phyloP scores from a whole-genome alignment of 2,797 vertebrate species.

The Heliangelus exortis region DNA sequence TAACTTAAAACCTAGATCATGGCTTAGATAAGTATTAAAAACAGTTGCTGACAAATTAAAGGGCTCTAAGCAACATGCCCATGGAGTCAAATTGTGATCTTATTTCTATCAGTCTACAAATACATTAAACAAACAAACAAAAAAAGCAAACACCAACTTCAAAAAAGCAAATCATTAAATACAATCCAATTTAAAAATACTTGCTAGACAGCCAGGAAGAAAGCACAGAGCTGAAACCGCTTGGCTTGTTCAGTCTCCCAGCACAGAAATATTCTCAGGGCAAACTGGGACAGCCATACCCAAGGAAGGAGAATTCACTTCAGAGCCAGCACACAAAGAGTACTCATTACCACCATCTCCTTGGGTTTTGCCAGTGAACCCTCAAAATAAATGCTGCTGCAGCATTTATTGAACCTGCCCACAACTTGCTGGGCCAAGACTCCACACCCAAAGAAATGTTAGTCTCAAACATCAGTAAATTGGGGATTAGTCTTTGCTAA shows the following conservation, averaged over 20 bases:
- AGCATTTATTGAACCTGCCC: background rate
- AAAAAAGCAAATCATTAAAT: background rate
- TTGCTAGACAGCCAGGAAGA: background rate
- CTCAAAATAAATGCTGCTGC: background rate
- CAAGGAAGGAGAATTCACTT: background rate
- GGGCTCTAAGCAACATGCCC: background rate
- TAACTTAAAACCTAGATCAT: background rate
- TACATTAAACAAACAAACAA: background rate
- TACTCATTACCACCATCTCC: background rate
- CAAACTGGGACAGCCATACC: background rate
- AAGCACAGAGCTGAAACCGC: background rate
- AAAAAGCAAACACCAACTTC: background rate
- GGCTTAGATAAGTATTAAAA: background rate
- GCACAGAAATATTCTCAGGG: background rate
- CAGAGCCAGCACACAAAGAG: background rate
- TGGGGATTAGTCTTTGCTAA: background rate
- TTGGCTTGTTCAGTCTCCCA: background rate
- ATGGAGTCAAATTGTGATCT: background rate
- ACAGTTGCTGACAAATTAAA: background rate
- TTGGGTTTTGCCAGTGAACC: background rate
- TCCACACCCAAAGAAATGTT: background rate
- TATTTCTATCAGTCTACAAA: background rate
- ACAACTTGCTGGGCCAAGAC: background rate
- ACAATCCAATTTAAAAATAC: background rate
- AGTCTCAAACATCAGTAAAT: background rate